phyloP scores from a whole-genome alignment of 2,113 vertebrate genomes.

The Tragelaphus strepsiceros region DNA sequence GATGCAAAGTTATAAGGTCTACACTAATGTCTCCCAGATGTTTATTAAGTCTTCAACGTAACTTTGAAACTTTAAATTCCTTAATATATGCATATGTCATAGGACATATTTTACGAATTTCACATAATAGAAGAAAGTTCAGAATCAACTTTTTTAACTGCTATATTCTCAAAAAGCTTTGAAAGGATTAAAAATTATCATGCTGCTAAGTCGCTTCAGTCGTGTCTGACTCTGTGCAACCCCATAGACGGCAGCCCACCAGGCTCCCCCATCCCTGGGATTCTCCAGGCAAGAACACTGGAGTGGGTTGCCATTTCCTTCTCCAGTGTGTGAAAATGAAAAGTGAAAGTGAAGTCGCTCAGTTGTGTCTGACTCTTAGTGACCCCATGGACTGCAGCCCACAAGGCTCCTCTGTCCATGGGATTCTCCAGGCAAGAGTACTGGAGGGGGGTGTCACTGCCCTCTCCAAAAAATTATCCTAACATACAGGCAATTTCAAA shows the following conservation, averaged over 20 bases:
- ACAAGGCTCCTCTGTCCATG: no score
- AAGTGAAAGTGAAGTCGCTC: no score
- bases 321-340: no score
- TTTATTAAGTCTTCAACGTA: slow-evolving; percentile 52
- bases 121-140: slow-evolving; percentile 25
- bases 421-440: no score
- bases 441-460: no score
- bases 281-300: no score
- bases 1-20: background rate
- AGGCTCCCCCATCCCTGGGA: no score
- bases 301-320: no score
- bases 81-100: slow-evolving; percentile 31
- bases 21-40: slow-evolving; percentile 21
- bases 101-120: slow-evolving; percentile 46
- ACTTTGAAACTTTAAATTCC: slow-evolving; percentile 43
- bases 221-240: no score
- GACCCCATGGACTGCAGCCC: no score
- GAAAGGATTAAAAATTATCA: slow-evolving; percentile 1
- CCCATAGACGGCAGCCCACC: no score
- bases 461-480: background rate
- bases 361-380: no score
- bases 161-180: slow-evolving; percentile 19
- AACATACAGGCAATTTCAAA: slow-evolving; percentile 33
- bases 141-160: slow-evolving; percentile 56
- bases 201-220: background rate